Evolutionary conservation across 2,888 invertebrate genomes (phyloP).

Genomic region (Elmis aenea): DNA sequence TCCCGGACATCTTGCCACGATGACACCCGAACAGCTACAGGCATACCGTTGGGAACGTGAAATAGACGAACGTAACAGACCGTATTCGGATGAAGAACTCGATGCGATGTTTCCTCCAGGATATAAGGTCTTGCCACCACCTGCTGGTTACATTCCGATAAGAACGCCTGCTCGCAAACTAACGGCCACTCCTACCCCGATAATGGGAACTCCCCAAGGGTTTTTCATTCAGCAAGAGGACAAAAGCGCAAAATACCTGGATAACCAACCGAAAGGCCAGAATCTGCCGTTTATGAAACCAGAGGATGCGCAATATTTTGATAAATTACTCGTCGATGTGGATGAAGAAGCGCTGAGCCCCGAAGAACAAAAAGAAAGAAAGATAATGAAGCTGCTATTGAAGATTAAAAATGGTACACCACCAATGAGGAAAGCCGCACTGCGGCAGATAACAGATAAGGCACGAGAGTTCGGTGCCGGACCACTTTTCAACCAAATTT

Average conservation of each 20-base stretch:
- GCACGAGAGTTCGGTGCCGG: slow-evolving; percentile 98
- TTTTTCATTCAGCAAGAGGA: slow-evolving; percentile 94
- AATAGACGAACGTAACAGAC: slow-evolving; percentile 96
- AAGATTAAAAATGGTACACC: slow-evolving; percentile 99
- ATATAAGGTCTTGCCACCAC: slow-evolving; percentile 94
- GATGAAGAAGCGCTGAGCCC: slow-evolving; percentile 94
- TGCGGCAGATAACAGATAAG: slow-evolving; percentile 97
- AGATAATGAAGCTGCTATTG: slow-evolving; percentile 96
- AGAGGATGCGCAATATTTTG: slow-evolving; percentile 99
- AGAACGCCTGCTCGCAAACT: slow-evolving; percentile 95
- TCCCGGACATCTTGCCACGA: slow-evolving; percentile 90
- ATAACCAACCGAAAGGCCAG: slow-evolving; percentile 93
- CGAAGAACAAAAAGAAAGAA: slow-evolving; percentile 96
- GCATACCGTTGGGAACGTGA: slow-evolving; percentile 98
- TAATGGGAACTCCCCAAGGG: slow-evolving; percentile 85
- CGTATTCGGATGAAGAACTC: slow-evolving; percentile 93
- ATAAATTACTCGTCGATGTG: slow-evolving; percentile 94
- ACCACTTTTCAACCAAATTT: slow-evolving; percentile 96
- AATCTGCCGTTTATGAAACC: slow-evolving; percentile 99
- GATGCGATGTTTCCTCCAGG: slow-evolving; percentile 98
- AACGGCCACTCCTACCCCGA: slow-evolving; percentile 96
- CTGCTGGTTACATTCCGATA: slow-evolving; percentile 60
- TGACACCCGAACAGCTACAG: slow-evolving; percentile 99
- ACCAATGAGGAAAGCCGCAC: slow-evolving; percentile 97
- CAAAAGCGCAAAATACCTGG: slow-evolving; percentile 80